Conservation (phyloP, 1,140 invertebrate species). For the Camponotus vicinus region DNA sequence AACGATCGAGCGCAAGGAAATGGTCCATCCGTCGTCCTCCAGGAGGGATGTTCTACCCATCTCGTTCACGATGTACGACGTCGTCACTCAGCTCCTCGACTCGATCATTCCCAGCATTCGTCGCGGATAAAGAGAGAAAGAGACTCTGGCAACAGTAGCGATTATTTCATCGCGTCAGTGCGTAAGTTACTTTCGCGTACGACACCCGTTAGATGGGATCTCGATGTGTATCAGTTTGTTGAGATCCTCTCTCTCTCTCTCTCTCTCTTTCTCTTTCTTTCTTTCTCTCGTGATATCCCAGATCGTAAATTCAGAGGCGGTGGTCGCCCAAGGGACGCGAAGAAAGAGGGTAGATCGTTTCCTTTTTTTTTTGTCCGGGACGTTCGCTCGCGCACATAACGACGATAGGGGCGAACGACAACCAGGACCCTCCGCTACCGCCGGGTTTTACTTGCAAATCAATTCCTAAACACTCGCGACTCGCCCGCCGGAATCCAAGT, state of each 20-base stretch:
- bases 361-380: slow-evolving; percentile 48
- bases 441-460: slow-evolving; percentile 83
- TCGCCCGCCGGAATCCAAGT: not conserved
- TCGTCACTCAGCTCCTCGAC: slow-evolving; percentile 53
- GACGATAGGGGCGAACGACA: slow-evolving; percentile 58
- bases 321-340: slow-evolving; percentile 59
- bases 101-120: slow-evolving; percentile 29
- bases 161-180: slow-evolving; percentile 50
- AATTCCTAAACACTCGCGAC: slow-evolving; percentile 79
- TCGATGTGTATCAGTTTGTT: slow-evolving; percentile 75
- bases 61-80: slow-evolving; percentile 22
- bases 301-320: slow-evolving; percentile 79
- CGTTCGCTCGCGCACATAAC: slow-evolving; percentile 44
- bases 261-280: slow-evolving; percentile 58
- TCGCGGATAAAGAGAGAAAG: not conserved
- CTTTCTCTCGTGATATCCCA: slow-evolving; percentile 53
- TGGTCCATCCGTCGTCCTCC: slow-evolving; percentile 29
- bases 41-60: slow-evolving; percentile 18
- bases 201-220: slow-evolving; percentile 75
- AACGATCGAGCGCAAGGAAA: slow-evolving; percentile 5
- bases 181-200: slow-evolving; percentile 67
- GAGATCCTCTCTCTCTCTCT: slow-evolving; percentile 72
- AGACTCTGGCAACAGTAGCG: not conserved
- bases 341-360: slow-evolving; percentile 31
- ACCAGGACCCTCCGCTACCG: slow-evolving; percentile 47